These are phyloP conservation scores for Masticophis lateralis DNA, from an alignment of 2,797 vertebrate species.

Conservation along the genomic window DNA sequence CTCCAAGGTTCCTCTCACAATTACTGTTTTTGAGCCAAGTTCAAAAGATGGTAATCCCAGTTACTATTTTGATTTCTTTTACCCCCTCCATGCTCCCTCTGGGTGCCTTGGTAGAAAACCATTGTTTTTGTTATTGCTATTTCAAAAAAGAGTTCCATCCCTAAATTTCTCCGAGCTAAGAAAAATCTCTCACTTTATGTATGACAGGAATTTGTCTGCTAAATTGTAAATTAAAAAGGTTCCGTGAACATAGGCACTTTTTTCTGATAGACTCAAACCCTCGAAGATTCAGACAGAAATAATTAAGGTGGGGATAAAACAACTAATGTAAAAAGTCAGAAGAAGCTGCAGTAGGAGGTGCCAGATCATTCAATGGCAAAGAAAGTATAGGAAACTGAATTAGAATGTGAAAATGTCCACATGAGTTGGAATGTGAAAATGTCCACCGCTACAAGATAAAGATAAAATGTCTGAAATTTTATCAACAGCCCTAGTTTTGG, in stretches of 20 bases:
- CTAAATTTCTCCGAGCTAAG: not conserved
- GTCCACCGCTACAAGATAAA: not conserved
- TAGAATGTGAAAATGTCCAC: no score
- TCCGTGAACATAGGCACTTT: not conserved
- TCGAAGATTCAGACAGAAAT: not conserved
- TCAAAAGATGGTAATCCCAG: not conserved
- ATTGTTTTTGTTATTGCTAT: not conserved
- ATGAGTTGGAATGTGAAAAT: not conserved
- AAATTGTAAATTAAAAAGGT: not conserved
- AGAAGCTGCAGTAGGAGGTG: no score
- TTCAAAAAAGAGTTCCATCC: not conserved
- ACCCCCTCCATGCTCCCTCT: not conserved
- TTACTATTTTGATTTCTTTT: not conserved
- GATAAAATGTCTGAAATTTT: not conserved
- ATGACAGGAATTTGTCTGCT: not conserved
- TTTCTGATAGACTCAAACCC: not conserved
- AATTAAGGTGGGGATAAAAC: not conserved
- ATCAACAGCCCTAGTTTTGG: not conserved
- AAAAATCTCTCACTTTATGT: not conserved
- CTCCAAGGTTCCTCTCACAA: no score
- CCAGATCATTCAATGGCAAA: not conserved
- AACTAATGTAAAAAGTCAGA: not conserved
- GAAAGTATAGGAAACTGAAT: no score
- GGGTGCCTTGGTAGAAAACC: not conserved
- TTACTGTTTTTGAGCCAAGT: no score